These are phyloP conservation scores for Oxyura jamaicensis DNA, from an alignment of 2,113 vertebrate species.

Conservation along the genomic window DNA sequence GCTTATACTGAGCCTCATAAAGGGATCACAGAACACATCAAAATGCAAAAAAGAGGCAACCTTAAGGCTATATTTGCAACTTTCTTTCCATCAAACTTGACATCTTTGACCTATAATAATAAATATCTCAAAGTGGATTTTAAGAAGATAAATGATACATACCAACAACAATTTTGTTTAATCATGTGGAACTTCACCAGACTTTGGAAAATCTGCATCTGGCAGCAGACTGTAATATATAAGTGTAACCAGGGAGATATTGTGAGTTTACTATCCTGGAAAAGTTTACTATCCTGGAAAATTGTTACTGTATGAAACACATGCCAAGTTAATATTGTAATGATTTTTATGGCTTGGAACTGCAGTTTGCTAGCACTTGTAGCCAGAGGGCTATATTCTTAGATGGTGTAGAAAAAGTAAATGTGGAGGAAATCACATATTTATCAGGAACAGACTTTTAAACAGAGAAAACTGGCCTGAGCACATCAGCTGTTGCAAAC, in stretches of 20 bases:
- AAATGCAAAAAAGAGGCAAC: not conserved
- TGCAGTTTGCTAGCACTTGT: not conserved
- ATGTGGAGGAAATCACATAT: not conserved
- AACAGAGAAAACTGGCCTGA: not conserved
- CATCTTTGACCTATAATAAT: not conserved
- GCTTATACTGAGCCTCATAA: not conserved
- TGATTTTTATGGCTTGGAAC: conserved; percentile 33
- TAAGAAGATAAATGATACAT: not conserved
- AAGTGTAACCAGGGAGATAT: conserved; percentile 41
- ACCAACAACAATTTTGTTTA: not conserved
- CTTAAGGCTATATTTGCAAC: not conserved
- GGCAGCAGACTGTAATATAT: not conserved
- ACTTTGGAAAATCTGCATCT: not conserved
- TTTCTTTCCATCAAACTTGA: not conserved
- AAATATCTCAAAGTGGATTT: not conserved
- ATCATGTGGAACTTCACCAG: not conserved
- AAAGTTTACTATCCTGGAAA: conserved; percentile 51
- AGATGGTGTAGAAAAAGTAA: not conserved
- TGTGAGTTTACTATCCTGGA: conserved; percentile 50
- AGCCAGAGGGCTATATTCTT: conserved; percentile 1
- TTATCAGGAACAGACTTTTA: conserved; percentile 11
- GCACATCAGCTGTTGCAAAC: not conserved
- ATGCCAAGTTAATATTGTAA: conserved; percentile 59
- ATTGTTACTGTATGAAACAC: conserved; percentile 28
- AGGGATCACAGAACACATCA: not conserved